Base-by-base conservation (phyloP, 2,888 invertebrate genomes). In the Polyploca ridens region DNA sequence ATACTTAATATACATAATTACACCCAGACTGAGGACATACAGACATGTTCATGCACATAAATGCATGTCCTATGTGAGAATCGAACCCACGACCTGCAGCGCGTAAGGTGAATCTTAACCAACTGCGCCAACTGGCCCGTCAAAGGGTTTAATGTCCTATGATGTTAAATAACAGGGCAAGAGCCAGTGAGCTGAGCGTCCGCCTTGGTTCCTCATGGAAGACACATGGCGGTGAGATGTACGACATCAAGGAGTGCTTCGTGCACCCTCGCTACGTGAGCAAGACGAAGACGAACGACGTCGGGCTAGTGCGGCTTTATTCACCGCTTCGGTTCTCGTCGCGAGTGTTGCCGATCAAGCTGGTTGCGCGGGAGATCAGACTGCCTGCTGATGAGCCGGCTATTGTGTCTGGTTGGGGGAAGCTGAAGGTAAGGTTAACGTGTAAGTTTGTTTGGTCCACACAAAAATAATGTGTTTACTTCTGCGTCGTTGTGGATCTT, bases 131-230 rank as follows among this genome's bases (percentile, higher is more conserved):
- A n/a, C n/a, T n/a, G n/a, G n/a, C n/a, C n/a, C n/a, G n/a, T n/a
- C n/a, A n/a, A n/a, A 35, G 35, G 35, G 38, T 38, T 38, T 38
- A 10, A 38, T 38, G 10, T 38, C n/a, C n/a, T n/a, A n/a, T n/a
- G n/a, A n/a, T 38, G 16, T 16, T 4, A 54, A n/a, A n/a, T 10
- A 58, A 1, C 77, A 93, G 93, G 72, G 85, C 89, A 0, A 81
- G 81, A 33, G 85, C 91, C 0, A 86, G 71, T 33, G 93, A 93
- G 61, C 74, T 93, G 54, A 90, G 88, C 69, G 89, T 95, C 0
- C 89, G 95, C 0, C 91, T 94, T 0, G 95, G 95, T 1, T 94
- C 95, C 0, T 93, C 94, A 0, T 91, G 90, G 87, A 90, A 91
- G 78, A 90, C 93, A 0, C 86, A 89, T 66, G 95, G 94, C 0